Evolutionary conservation across 2,888 invertebrate species (phyloP).

Genomic region (Homarus gammarus): DNA sequence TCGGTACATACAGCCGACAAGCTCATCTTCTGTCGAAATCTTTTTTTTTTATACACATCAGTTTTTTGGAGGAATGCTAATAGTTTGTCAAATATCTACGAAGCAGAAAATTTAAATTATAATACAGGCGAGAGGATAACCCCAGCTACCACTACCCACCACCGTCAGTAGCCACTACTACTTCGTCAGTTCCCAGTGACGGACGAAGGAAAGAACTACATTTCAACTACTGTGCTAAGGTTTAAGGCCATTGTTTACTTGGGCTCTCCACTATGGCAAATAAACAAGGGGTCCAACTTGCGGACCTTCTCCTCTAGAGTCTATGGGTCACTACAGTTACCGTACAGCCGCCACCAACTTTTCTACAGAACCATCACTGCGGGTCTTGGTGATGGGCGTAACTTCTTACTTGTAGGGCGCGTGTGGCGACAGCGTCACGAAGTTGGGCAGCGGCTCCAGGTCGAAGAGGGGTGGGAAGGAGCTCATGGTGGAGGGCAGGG

Average conservation of each 20-base stretch:
- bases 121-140: background rate
- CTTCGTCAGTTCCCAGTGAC: background rate
- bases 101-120: background rate
- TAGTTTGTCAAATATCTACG: background rate
- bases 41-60: too few species aligned
- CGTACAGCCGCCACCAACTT: background rate
- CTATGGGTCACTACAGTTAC: background rate
- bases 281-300: background rate
- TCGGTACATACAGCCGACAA: too few species aligned
- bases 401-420: slow-evolving; percentile 71
- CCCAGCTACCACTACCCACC: background rate
- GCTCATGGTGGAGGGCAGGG: slow-evolving; percentile 38
- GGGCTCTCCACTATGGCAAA: background rate
- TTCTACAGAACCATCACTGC: slow-evolving; percentile 5
- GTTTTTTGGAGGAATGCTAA: background rate
- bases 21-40: too few species aligned
- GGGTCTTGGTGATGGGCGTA: background rate
- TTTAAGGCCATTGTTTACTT: background rate
- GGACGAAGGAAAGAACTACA: background rate
- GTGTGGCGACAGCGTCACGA: slow-evolving; percentile 68
- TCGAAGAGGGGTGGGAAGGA: slow-evolving; percentile 59
- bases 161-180: background rate
- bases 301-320: background rate
- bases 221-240: background rate
- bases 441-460: slow-evolving; percentile 69